phyloP scores from a whole-genome alignment of 1,140 invertebrate species.

The Megathymus violae region DNA sequence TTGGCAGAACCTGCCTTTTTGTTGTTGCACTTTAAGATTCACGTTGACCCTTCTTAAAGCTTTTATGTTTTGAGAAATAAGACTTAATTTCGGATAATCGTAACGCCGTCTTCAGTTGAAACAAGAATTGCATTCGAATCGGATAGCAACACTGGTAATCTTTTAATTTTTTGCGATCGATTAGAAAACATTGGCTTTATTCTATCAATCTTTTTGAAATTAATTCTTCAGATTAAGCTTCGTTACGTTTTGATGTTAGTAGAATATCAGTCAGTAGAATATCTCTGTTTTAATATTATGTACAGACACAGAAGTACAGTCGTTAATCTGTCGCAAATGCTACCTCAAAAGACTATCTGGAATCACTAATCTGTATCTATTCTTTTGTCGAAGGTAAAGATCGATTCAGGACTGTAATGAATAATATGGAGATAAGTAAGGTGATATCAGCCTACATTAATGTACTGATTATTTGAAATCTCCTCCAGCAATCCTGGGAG shows the following conservation, averaged over 20 bases:
- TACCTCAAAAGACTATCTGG: too few species aligned
- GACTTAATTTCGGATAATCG: constrained; percentile 3
- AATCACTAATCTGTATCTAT: too few species aligned
- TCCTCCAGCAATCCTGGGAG: too few species aligned
- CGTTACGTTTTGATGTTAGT: constrained; percentile 1
- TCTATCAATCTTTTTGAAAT: constrained; percentile 10
- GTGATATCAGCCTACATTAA: too few species aligned
- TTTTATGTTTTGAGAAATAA: constrained; percentile 1
- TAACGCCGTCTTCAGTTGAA: constrained; percentile 2
- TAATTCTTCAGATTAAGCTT: not conserved
- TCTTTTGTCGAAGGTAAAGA: too few species aligned
- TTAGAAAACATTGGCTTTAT: constrained; percentile 24
- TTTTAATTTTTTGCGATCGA: constrained; percentile 27
- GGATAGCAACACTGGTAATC: constrained; percentile 27
- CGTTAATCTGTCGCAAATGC: too few species aligned
- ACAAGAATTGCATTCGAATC: constrained; percentile 17
- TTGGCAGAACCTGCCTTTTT: constrained; percentile 44
- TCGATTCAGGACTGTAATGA: too few species aligned
- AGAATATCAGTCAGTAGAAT: too few species aligned
- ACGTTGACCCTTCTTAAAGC: not conserved
- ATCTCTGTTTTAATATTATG: too few species aligned
- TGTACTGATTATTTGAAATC: too few species aligned
- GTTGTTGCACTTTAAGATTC: constrained; percentile 16
- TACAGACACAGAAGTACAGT: too few species aligned
- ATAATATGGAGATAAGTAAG: too few species aligned